Evolutionary conservation across 2,113 vertebrate species (phyloP), one percentile per base, ranked within the genome.

Genomic region (Grus americana): DNA sequence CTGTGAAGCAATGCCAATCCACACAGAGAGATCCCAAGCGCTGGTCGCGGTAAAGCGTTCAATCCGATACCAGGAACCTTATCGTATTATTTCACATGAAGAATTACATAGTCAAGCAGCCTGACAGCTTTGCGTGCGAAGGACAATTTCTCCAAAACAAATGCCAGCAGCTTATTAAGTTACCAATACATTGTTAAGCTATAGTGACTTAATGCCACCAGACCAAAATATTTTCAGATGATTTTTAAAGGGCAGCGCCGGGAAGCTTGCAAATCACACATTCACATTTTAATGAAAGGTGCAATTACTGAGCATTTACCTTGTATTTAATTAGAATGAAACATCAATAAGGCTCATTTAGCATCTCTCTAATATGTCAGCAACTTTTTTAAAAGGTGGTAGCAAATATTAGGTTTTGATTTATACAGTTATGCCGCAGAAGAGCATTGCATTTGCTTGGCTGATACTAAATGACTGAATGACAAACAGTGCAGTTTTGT

Each of bases 281-380:
- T 88, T 96, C 96, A 86, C 74, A 93, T 96, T 98, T 97, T 95
- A 94, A 97, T 95, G 93, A 97, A 97, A 97, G 93, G 91, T 93
- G 72, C 78, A 96, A 96, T 84, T 96, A 93, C 76, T 22, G 9
- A 95, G 67, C 65, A 93, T 97, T 97, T 97, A 97, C 94, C 91
- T 92, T 94, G 42, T 79, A 95, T 96, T 97, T 97, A 97, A 98
- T 98, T 97, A 97, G 92, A 95, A 95, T 79, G 95, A 97, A 97
- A 95, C 92, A 97, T 91, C 97, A 97, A 90, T 94, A 96, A 97
- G 78, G 83, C 36, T 97, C 95, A 91, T 95, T 97, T 95, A 94
- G 59, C 40, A 12, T 93, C 82, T 83, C 92, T 97, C 85, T 92
- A 92, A 89, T 95, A 89, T 89, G 93, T 90, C 96, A 95, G 72